Evolutionary conservation across 2,113 vertebrate species (phyloP).

Genomic region (Poicephalus meyeri): DNA sequence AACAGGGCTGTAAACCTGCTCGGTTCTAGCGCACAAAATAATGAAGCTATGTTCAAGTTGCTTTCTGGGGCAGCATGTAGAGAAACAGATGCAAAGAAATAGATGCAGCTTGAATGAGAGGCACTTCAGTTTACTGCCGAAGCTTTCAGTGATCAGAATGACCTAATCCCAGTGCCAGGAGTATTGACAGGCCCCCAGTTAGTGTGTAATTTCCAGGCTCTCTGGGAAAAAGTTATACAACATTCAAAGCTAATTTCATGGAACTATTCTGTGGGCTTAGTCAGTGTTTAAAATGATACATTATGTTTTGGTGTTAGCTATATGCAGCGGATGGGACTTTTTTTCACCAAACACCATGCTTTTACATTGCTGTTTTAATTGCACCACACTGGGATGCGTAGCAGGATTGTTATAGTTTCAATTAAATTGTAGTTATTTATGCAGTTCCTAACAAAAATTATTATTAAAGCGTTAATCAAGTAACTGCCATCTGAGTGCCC

Average conservation of each 20-base stretch:
- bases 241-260: neutral
- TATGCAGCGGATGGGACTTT: neutral
- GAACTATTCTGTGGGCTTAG: neutral
- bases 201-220: neutral
- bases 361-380: neutral
- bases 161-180: neutral
- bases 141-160: neutral
- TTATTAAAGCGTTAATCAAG: neutral
- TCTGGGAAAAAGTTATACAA: neutral
- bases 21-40: neutral
- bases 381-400: neutral
- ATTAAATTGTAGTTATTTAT: neutral
- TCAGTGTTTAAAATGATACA: neutral
- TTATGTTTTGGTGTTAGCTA: neutral
- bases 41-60: neutral
- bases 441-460: neutral
- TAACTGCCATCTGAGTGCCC: neutral
- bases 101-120: neutral
- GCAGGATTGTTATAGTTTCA: neutral
- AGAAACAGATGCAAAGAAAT: neutral
- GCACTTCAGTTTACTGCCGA: neutral
- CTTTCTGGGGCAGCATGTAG: neutral
- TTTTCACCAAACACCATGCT: neutral
- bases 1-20: neutral
- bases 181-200: neutral